Base-by-base conservation (phyloP, 2,113 vertebrate species). In the Sitta europaea region DNA sequence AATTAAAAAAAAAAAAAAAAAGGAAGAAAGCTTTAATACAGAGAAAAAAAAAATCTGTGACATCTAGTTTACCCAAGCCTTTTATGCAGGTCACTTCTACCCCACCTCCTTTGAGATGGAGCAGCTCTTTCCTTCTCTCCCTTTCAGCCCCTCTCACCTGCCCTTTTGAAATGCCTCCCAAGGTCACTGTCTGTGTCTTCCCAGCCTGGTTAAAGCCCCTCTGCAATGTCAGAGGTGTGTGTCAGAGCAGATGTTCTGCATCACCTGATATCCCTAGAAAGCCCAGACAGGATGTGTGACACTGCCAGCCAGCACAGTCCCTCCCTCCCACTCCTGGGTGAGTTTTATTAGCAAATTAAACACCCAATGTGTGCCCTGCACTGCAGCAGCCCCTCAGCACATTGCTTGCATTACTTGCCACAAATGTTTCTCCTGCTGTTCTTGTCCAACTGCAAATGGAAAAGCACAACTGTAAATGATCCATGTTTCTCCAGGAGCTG, bases 201-300 rank as follows among this genome's bases (percentile, higher is more conserved):
- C 74, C 65, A 81, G 50, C 28, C 79, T 71, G 55, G n/a, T 21
- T 67, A 67, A 74, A 91, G 4, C 28, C 43, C 59, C 76, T 78
- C 61, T 71, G 53, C 45, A 59, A 31, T 40, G 31, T 25, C 75
- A 51, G 54, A 65, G 58, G 19, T 58, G 23, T 1, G 0, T 29
- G 62, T 35, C 48, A 55, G 55, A 91, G 80, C 80, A 94, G 91
- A 75, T 29, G 57, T n/a, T 91, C 59, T 54, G 31, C 36, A 33
- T 19, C 14, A 3, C 47, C 81, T 62, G 47, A 35, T 18, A 68
- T 47, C 47, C 33, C 62, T 51, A 68, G 43, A 89, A 86, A 74
- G 24, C 36, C 82, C 58, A 50, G 2, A 33, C 50, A 36, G 42
- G 42, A 73, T 31, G 77, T 81, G 47, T 58, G 77, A 73, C 24